A percentile compares a stretch with the other conserved stretches of the same genome.
These are phyloP conservation scores for Andrena minutula DNA, from an alignment of 2,888 invertebrate genomes.

Conservation along the genomic window DNA sequence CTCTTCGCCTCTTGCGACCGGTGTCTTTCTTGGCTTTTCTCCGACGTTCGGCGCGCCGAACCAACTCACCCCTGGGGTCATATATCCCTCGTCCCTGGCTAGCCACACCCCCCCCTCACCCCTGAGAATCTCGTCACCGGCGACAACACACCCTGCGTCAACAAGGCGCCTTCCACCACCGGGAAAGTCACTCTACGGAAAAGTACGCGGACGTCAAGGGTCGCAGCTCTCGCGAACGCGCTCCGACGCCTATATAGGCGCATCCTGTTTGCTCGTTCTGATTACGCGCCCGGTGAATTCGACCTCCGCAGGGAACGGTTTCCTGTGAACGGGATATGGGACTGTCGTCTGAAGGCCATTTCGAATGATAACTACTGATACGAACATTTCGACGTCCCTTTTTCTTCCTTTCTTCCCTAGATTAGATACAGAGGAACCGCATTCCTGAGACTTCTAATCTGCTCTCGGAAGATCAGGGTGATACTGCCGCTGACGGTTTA, in stretches of 20 bases:
- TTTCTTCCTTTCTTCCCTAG: no score
- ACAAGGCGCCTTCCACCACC: neutral
- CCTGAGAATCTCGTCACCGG: slow-evolving; percentile 34
- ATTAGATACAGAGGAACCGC: no score
- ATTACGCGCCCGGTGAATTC: neutral
- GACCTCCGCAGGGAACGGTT: neutral
- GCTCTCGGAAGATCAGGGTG: no score
- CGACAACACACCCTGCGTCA: neutral
- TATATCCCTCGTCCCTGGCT: neutral
- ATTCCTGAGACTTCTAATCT: no score
- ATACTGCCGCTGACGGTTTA: neutral
- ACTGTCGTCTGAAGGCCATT: no score
- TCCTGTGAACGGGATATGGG: neutral
- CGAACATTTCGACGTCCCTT: no score
- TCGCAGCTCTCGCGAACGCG: neutral
- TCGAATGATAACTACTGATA: no score
- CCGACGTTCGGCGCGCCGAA: slow-evolving; percentile 26
- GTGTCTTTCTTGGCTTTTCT: slow-evolving; percentile 39
- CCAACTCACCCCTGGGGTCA: neutral
- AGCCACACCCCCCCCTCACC: neutral
- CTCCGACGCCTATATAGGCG: neutral
- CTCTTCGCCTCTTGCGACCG: neutral
- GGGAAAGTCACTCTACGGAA: slow-evolving; percentile 35
- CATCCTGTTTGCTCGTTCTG: neutral
- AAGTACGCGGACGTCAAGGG: neutral